A percentile compares a stretch with the other conserved stretches of the same genome.
Evolutionary conservation across 1,140 invertebrate species (phyloP).

Genomic region (Drosophila tropicalis): DNA sequence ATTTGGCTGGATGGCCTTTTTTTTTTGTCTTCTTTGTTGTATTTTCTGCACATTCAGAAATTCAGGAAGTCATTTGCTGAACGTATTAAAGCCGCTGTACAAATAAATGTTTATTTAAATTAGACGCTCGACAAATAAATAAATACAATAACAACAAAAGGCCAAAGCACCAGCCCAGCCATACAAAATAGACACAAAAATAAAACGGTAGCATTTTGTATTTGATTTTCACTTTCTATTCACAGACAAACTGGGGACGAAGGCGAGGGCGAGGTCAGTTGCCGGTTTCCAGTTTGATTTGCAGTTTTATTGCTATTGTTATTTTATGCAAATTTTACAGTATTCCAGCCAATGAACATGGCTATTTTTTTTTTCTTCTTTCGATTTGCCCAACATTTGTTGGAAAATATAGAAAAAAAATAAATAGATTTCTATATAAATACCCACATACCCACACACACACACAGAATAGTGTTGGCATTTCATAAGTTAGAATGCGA

Average conservation of each 20-base stretch:
- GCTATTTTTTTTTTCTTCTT: conserved; percentile 28
- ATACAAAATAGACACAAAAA: conserved; percentile 30
- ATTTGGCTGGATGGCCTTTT: conserved; percentile 45
- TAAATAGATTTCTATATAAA: too few relatives aligned
- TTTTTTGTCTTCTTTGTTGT: conserved; percentile 4
- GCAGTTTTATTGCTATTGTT: conserved; percentile 56
- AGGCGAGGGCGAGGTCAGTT: conserved; percentile 39
- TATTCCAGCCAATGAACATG: conserved; percentile 27
- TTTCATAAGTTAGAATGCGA: conserved; percentile 10
- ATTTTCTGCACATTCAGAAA: conserved; percentile 31
- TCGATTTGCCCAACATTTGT: background rate
- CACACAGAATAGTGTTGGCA: conserved; percentile 1
- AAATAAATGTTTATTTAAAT: conserved; percentile 82
- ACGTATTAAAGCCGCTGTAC: conserved; percentile 70
- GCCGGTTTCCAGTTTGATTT: conserved; percentile 49
- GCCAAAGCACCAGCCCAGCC: conserved; percentile 11
- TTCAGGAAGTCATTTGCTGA: conserved; percentile 78
- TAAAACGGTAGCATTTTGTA: conserved; percentile 69
- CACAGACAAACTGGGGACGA: background rate
- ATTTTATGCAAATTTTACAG: conserved; percentile 68
- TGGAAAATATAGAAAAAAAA: background rate
- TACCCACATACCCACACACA: background rate
- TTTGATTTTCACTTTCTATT: conserved; percentile 75
- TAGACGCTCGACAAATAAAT: conserved; percentile 70
- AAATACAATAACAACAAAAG: conserved; percentile 36